Conservation (phyloP, 64 coral and sea anemone species). For the Montipora foliosa region DNA sequence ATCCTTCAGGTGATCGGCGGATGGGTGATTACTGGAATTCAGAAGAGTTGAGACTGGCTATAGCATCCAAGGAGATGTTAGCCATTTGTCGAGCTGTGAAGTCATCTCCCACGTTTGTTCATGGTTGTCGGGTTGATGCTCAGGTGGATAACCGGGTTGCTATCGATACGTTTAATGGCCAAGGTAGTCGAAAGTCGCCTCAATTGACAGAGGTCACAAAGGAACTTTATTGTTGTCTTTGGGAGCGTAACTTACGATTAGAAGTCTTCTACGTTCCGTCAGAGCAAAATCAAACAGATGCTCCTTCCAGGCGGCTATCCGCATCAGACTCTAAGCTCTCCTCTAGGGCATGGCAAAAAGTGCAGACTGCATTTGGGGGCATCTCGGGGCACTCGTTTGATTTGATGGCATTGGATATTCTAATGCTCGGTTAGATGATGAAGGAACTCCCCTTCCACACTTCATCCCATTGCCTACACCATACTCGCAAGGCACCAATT, state of each 20-base stretch:
- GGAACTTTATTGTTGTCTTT: neutral
- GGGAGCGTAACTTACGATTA: no score
- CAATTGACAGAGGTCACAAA: neutral
- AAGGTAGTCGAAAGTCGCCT: neutral
- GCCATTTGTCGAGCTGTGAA: neutral
- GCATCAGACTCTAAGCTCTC: no score
- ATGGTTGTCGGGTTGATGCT: neutral
- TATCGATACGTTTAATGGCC: neutral
- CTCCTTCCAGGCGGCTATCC: no score
- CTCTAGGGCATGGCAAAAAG: no score
- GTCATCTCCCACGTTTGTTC: neutral
- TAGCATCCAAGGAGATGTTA: constrained; percentile 24
- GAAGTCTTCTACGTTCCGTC: no score
- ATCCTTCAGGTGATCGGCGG: neutral
- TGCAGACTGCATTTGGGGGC: no score
- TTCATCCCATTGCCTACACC: no score
- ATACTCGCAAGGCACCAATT: no score
- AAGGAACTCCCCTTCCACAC: no score
- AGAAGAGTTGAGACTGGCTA: constrained; percentile 2
- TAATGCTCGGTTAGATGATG: no score
- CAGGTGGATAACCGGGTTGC: constrained; percentile 8
- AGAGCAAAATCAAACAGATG: neutral
- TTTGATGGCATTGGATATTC: no score
- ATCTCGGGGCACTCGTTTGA: no score
- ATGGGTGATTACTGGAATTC: neutral